phyloP scores from a whole-genome alignment of 1,140 invertebrate species.

The Drosophila athabasca region DNA sequence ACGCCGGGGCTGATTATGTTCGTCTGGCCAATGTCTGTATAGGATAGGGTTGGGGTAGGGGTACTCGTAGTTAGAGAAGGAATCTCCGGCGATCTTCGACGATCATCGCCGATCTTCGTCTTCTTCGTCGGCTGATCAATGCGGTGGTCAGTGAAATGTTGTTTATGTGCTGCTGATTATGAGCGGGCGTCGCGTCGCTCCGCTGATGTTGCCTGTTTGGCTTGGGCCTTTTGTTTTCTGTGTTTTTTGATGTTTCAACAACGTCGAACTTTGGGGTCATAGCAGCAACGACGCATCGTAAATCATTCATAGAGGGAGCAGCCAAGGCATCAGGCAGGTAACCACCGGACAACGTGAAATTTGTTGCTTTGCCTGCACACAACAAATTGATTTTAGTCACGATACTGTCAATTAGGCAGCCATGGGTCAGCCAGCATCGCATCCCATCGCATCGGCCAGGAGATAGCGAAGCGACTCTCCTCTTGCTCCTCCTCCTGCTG shows the following conservation, averaged over 20 bases:
- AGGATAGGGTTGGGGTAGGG: conserved; percentile 23
- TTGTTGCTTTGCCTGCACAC: conserved; percentile 77
- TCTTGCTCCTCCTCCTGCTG: neutral
- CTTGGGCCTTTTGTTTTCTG: conserved; percentile 67
- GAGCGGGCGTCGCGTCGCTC: conserved; percentile 70
- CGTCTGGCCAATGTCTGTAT: conserved; percentile 67
- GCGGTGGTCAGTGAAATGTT: conserved; percentile 71
- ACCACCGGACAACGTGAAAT: conserved; percentile 67
- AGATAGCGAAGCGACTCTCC: neutral
- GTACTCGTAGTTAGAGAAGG: conserved; percentile 13
- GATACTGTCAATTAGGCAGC: conserved; percentile 81
- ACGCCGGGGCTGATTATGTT: conserved; percentile 70
- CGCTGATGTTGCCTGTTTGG: conserved; percentile 1
- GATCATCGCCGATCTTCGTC: conserved; percentile 39
- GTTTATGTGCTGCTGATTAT: conserved; percentile 81
- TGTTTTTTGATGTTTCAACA: conserved; percentile 78
- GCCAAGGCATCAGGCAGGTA: neutral
- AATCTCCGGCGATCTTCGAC: conserved; percentile 50
- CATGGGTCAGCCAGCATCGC: conserved; percentile 61
- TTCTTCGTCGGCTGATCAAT: conserved; percentile 53
- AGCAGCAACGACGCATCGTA: conserved; percentile 77
- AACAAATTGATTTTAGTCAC: conserved; percentile 83
- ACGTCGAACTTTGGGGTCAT: conserved; percentile 77
- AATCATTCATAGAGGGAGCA: conserved; percentile 78
- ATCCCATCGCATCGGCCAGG: conserved; percentile 17